phyloP scores from a whole-genome alignment of 2,888 invertebrate genomes.

The Melitaea athalia region DNA sequence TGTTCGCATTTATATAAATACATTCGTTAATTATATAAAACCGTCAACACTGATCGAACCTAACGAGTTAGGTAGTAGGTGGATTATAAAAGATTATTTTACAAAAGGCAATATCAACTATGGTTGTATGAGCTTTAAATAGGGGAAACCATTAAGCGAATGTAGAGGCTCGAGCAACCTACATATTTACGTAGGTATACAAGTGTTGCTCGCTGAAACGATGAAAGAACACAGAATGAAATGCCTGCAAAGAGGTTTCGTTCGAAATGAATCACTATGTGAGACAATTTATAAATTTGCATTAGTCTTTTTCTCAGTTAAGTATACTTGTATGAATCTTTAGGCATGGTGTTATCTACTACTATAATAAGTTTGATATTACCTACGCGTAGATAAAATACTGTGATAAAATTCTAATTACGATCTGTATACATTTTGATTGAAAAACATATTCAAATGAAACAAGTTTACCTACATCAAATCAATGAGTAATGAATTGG shows the following conservation, averaged over 20 bases:
- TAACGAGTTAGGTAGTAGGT: too few species aligned
- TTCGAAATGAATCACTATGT: conserved; percentile 1
- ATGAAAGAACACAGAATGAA: conserved; percentile 32
- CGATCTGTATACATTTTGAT: too few species aligned
- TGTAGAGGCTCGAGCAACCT: conserved; percentile 28
- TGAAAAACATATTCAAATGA: too few species aligned
- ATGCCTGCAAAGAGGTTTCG: conserved; percentile 17
- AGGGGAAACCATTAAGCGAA: conserved; percentile 29
- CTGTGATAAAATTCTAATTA: too few species aligned
- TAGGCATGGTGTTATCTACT: background rate
- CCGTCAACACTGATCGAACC: too few species aligned
- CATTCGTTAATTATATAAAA: background rate
- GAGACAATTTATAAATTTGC: background rate
- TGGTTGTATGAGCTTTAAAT: conserved; percentile 25
- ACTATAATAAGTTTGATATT: background rate
- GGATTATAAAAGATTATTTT: background rate
- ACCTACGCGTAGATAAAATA: background rate
- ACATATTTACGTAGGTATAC: conserved; percentile 28
- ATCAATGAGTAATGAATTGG: too few species aligned
- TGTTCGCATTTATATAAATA: background rate
- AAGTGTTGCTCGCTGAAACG: conserved; percentile 34
- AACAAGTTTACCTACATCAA: too few species aligned
- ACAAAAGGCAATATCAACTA: conserved; percentile 16
- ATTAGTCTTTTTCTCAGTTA: background rate
- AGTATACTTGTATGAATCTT: background rate